Evolutionary conservation across 2,888 invertebrate genomes (phyloP).

Genomic region (Biston stratarius): DNA sequence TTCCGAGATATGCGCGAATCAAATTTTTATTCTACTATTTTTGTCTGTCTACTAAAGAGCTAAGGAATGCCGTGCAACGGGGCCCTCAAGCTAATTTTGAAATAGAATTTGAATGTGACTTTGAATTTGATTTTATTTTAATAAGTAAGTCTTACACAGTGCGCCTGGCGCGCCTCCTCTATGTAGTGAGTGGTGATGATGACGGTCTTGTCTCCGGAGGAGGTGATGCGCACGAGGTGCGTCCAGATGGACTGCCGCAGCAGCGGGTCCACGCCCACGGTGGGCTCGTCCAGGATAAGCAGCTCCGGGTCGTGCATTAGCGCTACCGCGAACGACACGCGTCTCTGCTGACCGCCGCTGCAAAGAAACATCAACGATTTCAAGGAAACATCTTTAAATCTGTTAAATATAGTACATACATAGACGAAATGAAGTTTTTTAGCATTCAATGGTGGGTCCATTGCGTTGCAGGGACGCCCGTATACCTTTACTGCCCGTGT

Average conservation of each 20-base stretch:
- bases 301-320: conserved; percentile 97
- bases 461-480: no score
- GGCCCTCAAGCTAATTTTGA: no score
- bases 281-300: conserved; percentile 96
- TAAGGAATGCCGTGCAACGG: no score
- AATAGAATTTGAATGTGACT: no score
- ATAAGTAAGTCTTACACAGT: conserved; percentile 88
- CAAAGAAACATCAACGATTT: background rate
- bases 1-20: no score
- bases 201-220: conserved; percentile 96
- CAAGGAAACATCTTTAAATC: background rate
- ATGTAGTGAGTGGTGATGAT: conserved; percentile 95
- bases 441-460: no score
- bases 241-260: conserved; percentile 97
- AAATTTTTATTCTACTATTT: no score
- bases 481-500: no score
- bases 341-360: conserved; percentile 96
- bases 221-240: conserved; percentile 95
- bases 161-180: conserved; percentile 97
- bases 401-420: no score
- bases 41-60: no score
- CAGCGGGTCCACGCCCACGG: conserved; percentile 96
- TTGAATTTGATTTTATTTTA: no score
- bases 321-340: conserved; percentile 96
- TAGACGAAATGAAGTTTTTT: no score